Conservation (phyloP, 2,113 vertebrate genomes). For the Pampusana beccarii region DNA sequence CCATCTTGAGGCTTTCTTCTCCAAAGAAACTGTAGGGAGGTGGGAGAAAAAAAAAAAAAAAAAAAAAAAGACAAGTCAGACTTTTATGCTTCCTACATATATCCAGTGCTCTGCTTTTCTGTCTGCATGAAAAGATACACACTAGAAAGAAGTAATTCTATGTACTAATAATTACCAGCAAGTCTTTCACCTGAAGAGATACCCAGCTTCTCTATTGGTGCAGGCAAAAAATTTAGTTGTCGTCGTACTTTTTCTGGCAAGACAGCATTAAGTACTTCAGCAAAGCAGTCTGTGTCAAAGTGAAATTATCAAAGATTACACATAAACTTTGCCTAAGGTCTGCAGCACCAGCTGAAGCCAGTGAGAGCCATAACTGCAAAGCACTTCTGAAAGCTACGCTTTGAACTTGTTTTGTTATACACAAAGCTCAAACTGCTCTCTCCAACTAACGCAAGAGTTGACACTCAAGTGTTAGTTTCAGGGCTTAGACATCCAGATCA, state of each 20-base stretch:
- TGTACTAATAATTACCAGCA: background rate
- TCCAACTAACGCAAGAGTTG: background rate
- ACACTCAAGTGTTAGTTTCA: background rate
- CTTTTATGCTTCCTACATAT: background rate
- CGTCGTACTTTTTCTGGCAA: background rate
- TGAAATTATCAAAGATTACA: background rate
- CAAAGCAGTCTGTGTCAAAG: background rate
- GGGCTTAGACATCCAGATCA: background rate
- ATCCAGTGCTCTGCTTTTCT: background rate
- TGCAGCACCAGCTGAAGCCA: background rate
- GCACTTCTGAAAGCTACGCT: background rate
- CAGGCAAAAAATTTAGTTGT: background rate
- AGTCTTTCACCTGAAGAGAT: background rate
- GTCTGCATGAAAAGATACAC: background rate
- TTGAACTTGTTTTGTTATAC: background rate
- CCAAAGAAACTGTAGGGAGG: conserved; percentile 50
- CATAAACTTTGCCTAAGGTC: background rate
- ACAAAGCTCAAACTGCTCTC: background rate
- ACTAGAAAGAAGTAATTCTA: background rate
- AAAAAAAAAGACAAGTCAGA: background rate
- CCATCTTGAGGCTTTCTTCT: conserved; percentile 68
- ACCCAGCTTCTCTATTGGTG: background rate
- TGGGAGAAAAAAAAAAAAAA: background rate
- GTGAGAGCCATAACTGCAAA: background rate
- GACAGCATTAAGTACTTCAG: background rate